These are phyloP conservation scores for Melinaea menophilus DNA, from an alignment of 2,888 invertebrate genomes.

Conservation along the genomic window DNA sequence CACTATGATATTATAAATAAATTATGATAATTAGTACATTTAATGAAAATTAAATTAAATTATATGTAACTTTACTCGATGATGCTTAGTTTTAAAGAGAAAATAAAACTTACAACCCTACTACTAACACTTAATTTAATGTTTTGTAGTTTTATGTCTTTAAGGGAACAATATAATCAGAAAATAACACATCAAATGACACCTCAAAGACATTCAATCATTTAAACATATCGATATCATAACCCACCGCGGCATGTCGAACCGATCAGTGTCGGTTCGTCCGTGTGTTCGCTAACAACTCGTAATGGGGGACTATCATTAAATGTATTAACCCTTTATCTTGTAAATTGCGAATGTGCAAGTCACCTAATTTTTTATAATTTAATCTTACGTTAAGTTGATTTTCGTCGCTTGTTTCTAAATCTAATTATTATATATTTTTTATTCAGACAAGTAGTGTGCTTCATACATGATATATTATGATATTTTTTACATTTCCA, in stretches of 20 bases:
- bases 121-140: no score
- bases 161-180: neutral
- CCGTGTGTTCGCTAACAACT: conserved; percentile 71
- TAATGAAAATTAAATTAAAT: no score
- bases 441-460: neutral
- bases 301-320: conserved; percentile 71
- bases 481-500: neutral
- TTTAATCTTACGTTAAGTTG: conserved; percentile 16
- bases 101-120: no score
- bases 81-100: no score
- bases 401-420: neutral
- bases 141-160: no score
- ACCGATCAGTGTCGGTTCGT: conserved; percentile 72
- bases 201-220: neutral
- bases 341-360: conserved; percentile 61
- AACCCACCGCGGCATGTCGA: conserved; percentile 54
- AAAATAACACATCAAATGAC: neutral
- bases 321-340: conserved; percentile 71
- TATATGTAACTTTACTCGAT: no score
- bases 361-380: conserved; percentile 51
- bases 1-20: no score
- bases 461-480: neutral
- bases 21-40: no score
- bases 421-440: neutral
- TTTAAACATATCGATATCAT: conserved; percentile 24